These are phyloP conservation scores for Parasteatoda tepidariorum DNA, from an alignment of 1,140 invertebrate species.

Conservation along the genomic window DNA sequence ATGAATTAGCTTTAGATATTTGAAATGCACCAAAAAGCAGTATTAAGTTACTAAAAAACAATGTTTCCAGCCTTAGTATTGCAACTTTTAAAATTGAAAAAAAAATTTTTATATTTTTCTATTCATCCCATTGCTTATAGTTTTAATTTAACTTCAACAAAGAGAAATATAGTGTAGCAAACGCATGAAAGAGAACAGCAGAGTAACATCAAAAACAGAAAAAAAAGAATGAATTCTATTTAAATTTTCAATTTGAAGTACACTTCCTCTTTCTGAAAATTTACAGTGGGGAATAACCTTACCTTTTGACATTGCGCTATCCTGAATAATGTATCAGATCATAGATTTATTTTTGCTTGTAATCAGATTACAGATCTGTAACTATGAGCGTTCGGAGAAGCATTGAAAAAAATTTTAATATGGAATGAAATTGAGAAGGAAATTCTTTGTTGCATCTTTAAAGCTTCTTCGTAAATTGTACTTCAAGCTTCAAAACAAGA, in stretches of 20 bases:
- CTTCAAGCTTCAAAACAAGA: neutral
- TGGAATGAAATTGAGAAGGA: slow-evolving; percentile 49
- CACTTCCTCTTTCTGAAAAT: slow-evolving; percentile 14
- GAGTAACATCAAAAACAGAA: neutral
- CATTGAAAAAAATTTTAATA: slow-evolving; percentile 6
- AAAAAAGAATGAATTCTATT: slow-evolving; percentile 47
- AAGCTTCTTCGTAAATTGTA: neutral
- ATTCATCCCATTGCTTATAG: neutral
- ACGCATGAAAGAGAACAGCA: neutral
- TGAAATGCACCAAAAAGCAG: too few relatives aligned
- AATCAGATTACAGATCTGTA: slow-evolving; percentile 21
- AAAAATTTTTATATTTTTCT: too few relatives aligned
- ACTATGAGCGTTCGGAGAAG: neutral
- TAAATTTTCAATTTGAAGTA: slow-evolving; percentile 56
- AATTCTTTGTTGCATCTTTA: slow-evolving; percentile 14
- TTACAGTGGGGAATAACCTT: neutral
- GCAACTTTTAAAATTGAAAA: too few relatives aligned
- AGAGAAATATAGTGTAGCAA: neutral
- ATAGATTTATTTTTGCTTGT: neutral
- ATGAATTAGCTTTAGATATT: too few relatives aligned
- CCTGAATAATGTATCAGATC: slow-evolving; percentile 28
- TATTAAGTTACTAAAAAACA: too few relatives aligned
- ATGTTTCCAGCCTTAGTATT: too few relatives aligned
- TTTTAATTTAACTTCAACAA: slow-evolving; percentile 28
- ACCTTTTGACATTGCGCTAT: slow-evolving; percentile 4